Base-by-base conservation (phyloP, 2,888 invertebrate species). In the Oxyteleia sp. region DNA sequence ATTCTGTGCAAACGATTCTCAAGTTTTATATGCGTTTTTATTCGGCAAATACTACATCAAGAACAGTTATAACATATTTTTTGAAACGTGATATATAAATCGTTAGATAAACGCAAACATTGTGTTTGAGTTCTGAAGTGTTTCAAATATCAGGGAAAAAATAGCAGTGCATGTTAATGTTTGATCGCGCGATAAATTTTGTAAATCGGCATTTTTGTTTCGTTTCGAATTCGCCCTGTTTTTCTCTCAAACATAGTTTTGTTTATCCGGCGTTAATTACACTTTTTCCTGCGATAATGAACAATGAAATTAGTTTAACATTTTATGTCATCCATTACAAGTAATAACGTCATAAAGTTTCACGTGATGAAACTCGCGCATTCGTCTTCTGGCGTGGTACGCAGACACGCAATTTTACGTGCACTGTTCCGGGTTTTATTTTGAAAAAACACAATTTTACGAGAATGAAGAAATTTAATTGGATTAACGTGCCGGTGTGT, bases 261-360 rank as follows among this genome's bases (percentile, higher is more conserved):
- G 29, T 23, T 23, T 16, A 10, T 15, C 2, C 16, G 29, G 16
- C 23, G 29, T 53, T 53, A 53, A 53, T 53, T 53, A 10, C 15
- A 11, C 32, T 32, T 53, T 53, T 53, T 53, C 15, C 29, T 2
- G 16, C 32, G 32, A 15, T 53, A 53, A 55, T 18, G 55, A 55
- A 55, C n/a, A 18, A 18, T 55, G 18, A 55, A 55, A 55, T 55
- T 55, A 35, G 35, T 55, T 35, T 35, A 11, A 55, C 55, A 53
- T 53, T 55, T 55, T 35, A 35, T 16, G 55, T 18, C 35, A 18
- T 18, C 35, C 35, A 35, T 55, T 55, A 35, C 32, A 55, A 55
- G 35, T 35, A 35, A 55, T 35, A 55, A 55, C 55, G 55, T 55
- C 16, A 35, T 55, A 55, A 55, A 35, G 18, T 55, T 35, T 10